These are phyloP conservation scores for Aldabrachelys gigantea DNA, from an alignment of 2,113 vertebrate species.

Conservation along the genomic window DNA sequence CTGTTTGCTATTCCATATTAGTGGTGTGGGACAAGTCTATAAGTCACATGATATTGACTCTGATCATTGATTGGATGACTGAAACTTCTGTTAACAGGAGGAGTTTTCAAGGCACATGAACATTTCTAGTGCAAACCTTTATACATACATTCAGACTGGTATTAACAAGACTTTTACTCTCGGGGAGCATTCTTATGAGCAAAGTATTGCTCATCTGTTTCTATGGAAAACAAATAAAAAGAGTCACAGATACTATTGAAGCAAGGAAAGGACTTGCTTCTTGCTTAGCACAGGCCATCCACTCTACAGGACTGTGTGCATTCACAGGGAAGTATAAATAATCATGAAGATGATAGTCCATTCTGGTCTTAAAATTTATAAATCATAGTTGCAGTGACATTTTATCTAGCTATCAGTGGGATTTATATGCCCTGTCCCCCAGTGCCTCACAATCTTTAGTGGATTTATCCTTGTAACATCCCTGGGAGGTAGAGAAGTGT, in stretches of 20 bases:
- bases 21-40: background rate
- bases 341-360: background rate
- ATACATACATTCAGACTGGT: background rate
- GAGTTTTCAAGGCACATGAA: background rate
- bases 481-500: background rate
- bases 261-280: background rate
- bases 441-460: background rate
- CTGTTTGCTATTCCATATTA: background rate
- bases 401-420: slow-evolving; percentile 1
- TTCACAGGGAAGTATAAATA: slow-evolving; percentile 22
- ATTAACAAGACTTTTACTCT: background rate
- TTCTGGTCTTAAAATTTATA: too few species aligned
- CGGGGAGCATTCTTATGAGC: background rate
- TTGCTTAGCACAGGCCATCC: background rate
- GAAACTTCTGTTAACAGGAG: background rate
- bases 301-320: rapidly evolving
- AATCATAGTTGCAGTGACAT: background rate
- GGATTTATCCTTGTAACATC: background rate
- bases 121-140: background rate
- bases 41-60: rapidly evolving
- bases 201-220: background rate
- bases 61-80: rapidly evolving
- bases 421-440: background rate
- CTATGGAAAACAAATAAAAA: background rate
- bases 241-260: background rate